Evolutionary conservation across 2,888 invertebrate genomes (phyloP).

Genomic region (Junonia oenone): DNA sequence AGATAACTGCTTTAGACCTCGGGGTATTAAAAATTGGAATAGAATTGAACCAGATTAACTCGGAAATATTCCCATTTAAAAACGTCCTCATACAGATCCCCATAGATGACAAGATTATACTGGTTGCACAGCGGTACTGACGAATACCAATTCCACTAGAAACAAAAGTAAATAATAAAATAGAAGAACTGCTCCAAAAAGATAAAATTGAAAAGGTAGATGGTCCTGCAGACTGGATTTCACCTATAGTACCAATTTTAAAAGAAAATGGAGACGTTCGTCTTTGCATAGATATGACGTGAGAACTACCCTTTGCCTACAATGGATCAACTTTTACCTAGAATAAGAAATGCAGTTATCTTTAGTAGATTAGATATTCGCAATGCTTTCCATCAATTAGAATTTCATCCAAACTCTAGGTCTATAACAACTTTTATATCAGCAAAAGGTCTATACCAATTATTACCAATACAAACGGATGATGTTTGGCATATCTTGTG

Average conservation of each 20-base stretch:
- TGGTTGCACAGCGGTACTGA: neutral
- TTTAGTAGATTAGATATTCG: neutral
- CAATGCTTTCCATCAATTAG: neutral
- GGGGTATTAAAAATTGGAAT: neutral
- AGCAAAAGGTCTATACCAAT: neutral
- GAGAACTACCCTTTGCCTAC: neutral
- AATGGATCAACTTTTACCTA: neutral
- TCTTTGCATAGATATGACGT: neutral
- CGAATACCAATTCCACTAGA: neutral
- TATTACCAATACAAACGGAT: no score
- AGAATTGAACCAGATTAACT: neutral
- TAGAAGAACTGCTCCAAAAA: neutral
- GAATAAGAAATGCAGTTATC: neutral
- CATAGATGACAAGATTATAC: neutral
- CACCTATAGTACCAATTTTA: neutral
- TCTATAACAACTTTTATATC: neutral
- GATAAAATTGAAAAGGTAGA: neutral
- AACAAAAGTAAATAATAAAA: neutral
- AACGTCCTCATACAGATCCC: neutral
- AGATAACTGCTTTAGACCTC: neutral
- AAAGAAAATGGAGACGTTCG: neutral
- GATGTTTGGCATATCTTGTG: neutral
- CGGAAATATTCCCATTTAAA: neutral
- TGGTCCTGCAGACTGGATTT: neutral
- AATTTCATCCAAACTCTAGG: neutral